Conservation (phyloP, 2,113 vertebrate species). For the Spheniscus mendiculus region DNA sequence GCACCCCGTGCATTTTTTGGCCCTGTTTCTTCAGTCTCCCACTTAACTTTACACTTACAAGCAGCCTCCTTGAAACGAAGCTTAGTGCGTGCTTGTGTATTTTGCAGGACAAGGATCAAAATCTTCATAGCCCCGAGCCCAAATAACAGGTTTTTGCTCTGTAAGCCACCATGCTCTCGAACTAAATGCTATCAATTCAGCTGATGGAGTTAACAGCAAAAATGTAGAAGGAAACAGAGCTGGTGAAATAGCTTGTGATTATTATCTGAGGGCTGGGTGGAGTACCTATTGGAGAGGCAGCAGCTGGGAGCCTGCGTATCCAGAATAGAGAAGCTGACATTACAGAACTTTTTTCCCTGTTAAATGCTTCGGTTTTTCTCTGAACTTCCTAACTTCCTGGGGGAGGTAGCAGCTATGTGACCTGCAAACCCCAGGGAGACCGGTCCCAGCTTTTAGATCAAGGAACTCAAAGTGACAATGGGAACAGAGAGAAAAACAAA, state of each 20-base stretch:
- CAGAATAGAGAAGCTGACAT: slow-evolving; percentile 54
- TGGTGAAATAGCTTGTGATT: slow-evolving; percentile 46
- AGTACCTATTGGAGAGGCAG: slow-evolving; percentile 55
- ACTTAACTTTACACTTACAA: background rate
- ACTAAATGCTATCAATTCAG: background rate
- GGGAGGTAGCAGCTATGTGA: background rate
- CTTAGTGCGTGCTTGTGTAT: accelerated
- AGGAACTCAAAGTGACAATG: background rate
- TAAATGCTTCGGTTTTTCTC: slow-evolving; percentile 14
- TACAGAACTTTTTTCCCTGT: slow-evolving; percentile 10
- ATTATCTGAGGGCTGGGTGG: slow-evolving; percentile 70
- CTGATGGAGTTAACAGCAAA: slow-evolving; percentile 65
- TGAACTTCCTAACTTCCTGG: slow-evolving; percentile 18
- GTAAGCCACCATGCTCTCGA: accelerated
- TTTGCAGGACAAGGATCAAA: background rate
- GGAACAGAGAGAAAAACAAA: slow-evolving; percentile 30
- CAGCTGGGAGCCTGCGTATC: background rate
- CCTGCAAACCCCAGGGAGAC: background rate
- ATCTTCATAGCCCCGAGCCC: background rate
- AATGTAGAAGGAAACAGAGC: slow-evolving; percentile 51
- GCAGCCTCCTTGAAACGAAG: background rate
- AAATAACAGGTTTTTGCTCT: background rate
- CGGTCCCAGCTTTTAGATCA: background rate
- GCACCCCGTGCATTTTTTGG: background rate
- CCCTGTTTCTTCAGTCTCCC: background rate